These are phyloP conservation scores for Crepidodera aurea DNA, from an alignment of 2,888 invertebrate genomes.

Conservation along the genomic window DNA sequence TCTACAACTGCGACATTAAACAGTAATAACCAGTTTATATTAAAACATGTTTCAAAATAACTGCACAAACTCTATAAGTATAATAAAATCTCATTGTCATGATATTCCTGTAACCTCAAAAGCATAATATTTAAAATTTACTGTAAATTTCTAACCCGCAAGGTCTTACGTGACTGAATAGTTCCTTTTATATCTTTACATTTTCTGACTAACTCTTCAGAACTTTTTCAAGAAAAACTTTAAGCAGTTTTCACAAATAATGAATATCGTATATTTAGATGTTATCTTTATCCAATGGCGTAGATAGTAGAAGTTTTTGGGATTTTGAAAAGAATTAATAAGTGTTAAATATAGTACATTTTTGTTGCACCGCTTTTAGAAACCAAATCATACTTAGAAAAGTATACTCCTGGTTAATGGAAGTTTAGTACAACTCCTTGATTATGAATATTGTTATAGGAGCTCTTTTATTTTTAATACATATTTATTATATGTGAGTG, in stretches of 20 bases:
- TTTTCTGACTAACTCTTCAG: not conserved
- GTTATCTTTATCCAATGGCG: not conserved
- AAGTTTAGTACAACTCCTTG: too few species aligned
- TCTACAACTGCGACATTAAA: too few species aligned
- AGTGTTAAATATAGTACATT: too few species aligned
- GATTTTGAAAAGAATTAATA: too few species aligned
- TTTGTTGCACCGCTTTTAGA: too few species aligned
- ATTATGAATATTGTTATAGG: too few species aligned
- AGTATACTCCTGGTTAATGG: too few species aligned
- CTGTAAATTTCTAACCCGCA: not conserved
- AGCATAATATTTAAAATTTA: constrained; percentile 1
- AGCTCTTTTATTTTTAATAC: too few species aligned
- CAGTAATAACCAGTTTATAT: not conserved
- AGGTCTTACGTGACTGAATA: not conserved
- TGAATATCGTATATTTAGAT: not conserved
- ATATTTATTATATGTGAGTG: too few species aligned
- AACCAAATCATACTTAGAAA: too few species aligned
- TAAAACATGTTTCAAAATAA: not conserved
- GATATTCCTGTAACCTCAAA: not conserved
- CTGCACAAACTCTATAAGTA: too few species aligned
- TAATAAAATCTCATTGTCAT: not conserved
- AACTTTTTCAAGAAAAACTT: not conserved
- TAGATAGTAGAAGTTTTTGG: too few species aligned
- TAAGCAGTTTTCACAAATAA: not conserved
- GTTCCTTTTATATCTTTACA: not conserved